These are phyloP conservation scores for Deroptyus accipitrinus DNA, from an alignment of 2,113 vertebrate species.

Conservation along the genomic window DNA sequence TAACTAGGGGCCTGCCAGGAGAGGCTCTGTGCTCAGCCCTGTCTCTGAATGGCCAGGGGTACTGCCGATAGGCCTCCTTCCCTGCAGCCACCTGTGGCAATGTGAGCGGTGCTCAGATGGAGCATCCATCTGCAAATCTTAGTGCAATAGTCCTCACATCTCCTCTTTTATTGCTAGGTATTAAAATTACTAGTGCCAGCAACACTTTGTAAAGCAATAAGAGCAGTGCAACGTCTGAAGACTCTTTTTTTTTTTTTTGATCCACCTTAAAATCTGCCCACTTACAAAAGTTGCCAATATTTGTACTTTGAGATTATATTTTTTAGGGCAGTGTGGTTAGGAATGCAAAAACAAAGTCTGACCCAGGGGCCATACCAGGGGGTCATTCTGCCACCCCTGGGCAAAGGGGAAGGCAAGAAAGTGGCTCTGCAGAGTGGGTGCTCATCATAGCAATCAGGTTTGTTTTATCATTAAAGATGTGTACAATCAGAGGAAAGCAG, in stretches of 20 bases:
- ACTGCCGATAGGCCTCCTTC: not conserved
- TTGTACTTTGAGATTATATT: not conserved
- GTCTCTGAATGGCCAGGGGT: accelerated
- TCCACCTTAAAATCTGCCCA: not conserved
- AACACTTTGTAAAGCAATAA: not conserved
- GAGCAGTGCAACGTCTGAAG: not conserved
- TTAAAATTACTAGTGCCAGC: not conserved
- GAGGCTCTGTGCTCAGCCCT: not conserved
- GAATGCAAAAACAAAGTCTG: not conserved
- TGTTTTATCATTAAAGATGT: not conserved
- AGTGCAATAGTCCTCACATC: not conserved
- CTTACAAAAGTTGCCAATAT: not conserved
- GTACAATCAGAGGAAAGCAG: not conserved
- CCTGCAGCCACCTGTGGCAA: not conserved
- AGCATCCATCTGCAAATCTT: not conserved
- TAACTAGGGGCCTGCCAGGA: not conserved
- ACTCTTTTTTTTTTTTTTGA: not conserved
- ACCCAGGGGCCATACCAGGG: not conserved
- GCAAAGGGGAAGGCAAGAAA: not conserved
- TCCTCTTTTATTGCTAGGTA: not conserved
- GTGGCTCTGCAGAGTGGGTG: not conserved
- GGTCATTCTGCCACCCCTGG: not conserved
- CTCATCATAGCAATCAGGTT: accelerated
- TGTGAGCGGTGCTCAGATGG: accelerated
- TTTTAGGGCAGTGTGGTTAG: not conserved